Evolutionary conservation across 2,888 invertebrate genomes (phyloP).

Genomic region (Caenorhabditis sp.): DNA sequence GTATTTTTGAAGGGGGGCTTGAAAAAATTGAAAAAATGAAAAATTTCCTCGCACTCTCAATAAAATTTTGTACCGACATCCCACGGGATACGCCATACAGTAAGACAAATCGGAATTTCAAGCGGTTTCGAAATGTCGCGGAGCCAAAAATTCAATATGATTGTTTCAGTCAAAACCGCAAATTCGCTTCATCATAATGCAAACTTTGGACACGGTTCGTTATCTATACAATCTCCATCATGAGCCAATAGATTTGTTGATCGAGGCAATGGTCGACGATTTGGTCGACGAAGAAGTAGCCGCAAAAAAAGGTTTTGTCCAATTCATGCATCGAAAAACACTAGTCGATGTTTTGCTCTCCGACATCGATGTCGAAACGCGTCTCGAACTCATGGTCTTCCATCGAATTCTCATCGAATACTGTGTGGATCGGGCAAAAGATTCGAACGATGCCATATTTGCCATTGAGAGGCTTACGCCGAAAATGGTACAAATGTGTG

Average conservation of each 20-base stretch:
- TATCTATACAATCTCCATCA: slow-evolving; percentile 17
- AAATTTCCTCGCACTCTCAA: neutral
- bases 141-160: neutral
- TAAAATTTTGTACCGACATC: too few relatives aligned
- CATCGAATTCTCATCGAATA: slow-evolving; percentile 21
- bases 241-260: slow-evolving; percentile 17
- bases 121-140: too few relatives aligned
- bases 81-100: too few relatives aligned
- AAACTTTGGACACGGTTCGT: slow-evolving; percentile 18
- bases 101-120: too few relatives aligned
- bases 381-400: slow-evolving; percentile 5
- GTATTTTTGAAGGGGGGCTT: neutral
- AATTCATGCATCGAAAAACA: slow-evolving; percentile 11
- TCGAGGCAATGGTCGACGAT: slow-evolving; percentile 10
- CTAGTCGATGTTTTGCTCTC: slow-evolving; percentile 12
- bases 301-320: neutral
- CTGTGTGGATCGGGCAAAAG: neutral
- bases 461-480: slow-evolving; percentile 13
- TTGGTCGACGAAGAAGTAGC: neutral
- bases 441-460: neutral
- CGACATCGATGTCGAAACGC: slow-evolving; percentile 3
- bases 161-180: neutral
- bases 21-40: too few relatives aligned
- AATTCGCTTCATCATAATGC: slow-evolving; percentile 1
- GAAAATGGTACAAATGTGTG: slow-evolving; percentile 21